A percentile compares a stretch with the other conserved stretches of the same genome.
phyloP scores from a whole-genome alignment of 2,888 invertebrate genomes.

The Oasisia sp. region DNA sequence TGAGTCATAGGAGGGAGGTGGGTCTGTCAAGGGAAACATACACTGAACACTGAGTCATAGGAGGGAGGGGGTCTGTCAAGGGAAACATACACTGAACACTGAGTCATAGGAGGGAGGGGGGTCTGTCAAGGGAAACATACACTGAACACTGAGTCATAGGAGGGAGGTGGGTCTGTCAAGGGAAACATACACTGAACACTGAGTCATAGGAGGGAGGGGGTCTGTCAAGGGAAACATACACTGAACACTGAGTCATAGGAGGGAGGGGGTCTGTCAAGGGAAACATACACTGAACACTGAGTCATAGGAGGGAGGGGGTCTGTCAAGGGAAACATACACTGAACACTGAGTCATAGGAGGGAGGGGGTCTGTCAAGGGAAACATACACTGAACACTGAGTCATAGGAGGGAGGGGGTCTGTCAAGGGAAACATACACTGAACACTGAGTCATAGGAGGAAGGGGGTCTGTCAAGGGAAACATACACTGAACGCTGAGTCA shows the following conservation, averaged over 20 bases:
- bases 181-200: too few species aligned
- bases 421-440: too few species aligned
- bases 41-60: constrained; percentile 77
- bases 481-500: too few species aligned
- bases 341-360: constrained; percentile 76
- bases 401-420: constrained; percentile 77
- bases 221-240: too few species aligned
- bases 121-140: too few species aligned
- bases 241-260: constrained; percentile 77
- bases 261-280: too few species aligned
- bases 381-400: constrained; percentile 77
- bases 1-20: constrained; percentile 77
- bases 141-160: constrained; percentile 77
- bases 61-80: constrained; percentile 77
- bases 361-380: too few species aligned
- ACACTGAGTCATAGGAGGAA: constrained; percentile 76
- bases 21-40: too few species aligned
- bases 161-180: too few species aligned
- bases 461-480: too few species aligned
- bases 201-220: constrained; percentile 78
- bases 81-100: too few species aligned
- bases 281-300: constrained; percentile 77
- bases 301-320: constrained; percentile 77
- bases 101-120: constrained; percentile 78
- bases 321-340: too few species aligned